Evolutionary conservation across 2,888 invertebrate species (phyloP), one percentile per base, ranked within the genome.

Genomic region (Cephalotes varians): DNA sequence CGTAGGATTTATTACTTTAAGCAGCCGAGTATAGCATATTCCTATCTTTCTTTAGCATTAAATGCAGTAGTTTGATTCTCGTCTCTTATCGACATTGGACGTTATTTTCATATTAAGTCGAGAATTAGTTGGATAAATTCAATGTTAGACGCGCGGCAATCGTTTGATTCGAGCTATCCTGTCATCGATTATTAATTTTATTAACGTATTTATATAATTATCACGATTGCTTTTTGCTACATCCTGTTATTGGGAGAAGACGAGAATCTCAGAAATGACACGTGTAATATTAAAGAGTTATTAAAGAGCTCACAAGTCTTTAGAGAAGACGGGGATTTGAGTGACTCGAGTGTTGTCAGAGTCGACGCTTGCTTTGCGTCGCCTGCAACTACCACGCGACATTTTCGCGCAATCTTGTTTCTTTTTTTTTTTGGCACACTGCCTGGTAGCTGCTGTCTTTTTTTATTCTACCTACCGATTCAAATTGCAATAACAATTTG

Each of bases 291-390:
- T n/a, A n/a, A n/a, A n/a, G n/a, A n/a, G n/a, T 84, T 84, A 82
- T 81, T 65, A 65, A 79, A 81, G 60, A 65, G 79, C 34, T 73
- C 72, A 21, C 34, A 34, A 15, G 21, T 72, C 82, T 82, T 86
- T 86, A 81, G 58, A 89, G 65, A 89, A n/a, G n/a, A 85, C 79
- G 82, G 74, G 79, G 81, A 86, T 80, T 83, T 83, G n/a, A 67
- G 64, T 56, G 82, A 85, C 80, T 83, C 74, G 85, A 49, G 49
- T 85, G 86, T 74, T 72, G 86, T 90, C 91, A 90, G 88, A 88
- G 90, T 90, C 85, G 89, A 81, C 80, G 65, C 73, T 81, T 82
- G 69, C 58, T 76, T 81, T 77, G 72, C 56, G 81, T 31, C 71
- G 73, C 77, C 77, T 76, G 44, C 80, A 81, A 85, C 72, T 84